Evolutionary conservation across 1,140 invertebrate genomes (phyloP).

Genomic region (Drosophila ironensis): DNA sequence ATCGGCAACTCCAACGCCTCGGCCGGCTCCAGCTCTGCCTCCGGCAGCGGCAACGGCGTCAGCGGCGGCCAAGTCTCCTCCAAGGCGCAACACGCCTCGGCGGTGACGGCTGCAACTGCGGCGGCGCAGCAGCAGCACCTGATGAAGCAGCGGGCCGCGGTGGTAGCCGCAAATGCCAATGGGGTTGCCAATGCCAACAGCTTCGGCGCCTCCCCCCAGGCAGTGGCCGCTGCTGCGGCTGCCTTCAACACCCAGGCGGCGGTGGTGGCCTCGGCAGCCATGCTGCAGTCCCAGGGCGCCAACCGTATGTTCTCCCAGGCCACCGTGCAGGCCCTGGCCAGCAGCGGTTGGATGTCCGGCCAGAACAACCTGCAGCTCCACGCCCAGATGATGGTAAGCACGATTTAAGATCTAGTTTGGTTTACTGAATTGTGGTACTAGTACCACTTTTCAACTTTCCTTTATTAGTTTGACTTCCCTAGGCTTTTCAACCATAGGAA

Average conservation of each 20-base stretch:
- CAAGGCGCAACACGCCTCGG: constrained; percentile 64
- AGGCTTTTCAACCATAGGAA: too few relatives aligned
- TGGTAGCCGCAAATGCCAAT: constrained; percentile 48
- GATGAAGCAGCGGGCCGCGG: constrained; percentile 61
- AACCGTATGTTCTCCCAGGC: constrained; percentile 65
- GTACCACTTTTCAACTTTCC: too few relatives aligned
- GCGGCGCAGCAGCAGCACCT: constrained; percentile 77
- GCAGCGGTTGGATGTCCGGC: constrained; percentile 71
- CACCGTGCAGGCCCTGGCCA: constrained; percentile 72
- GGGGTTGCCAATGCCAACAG: constrained; percentile 42
- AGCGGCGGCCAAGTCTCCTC: constrained; percentile 20
- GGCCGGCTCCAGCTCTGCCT: background rate
- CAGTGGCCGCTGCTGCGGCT: constrained; percentile 62
- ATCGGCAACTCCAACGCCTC: constrained; percentile 25
- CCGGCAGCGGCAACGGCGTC: constrained; percentile 37
- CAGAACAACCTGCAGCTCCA: constrained; percentile 69
- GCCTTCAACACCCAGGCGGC: constrained; percentile 64
- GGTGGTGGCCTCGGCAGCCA: constrained; percentile 58
- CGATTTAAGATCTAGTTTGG: background rate
- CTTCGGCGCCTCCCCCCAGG: constrained; percentile 41
- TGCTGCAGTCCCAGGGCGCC: constrained; percentile 45
- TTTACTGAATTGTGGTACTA: background rate
- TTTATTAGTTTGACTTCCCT: too few relatives aligned
- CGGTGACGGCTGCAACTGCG: constrained; percentile 52
- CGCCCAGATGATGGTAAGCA: constrained; percentile 79